These are phyloP conservation scores for Malthinus seriepunctatus DNA, from an alignment of 2,888 invertebrate species.

Conservation along the genomic window DNA sequence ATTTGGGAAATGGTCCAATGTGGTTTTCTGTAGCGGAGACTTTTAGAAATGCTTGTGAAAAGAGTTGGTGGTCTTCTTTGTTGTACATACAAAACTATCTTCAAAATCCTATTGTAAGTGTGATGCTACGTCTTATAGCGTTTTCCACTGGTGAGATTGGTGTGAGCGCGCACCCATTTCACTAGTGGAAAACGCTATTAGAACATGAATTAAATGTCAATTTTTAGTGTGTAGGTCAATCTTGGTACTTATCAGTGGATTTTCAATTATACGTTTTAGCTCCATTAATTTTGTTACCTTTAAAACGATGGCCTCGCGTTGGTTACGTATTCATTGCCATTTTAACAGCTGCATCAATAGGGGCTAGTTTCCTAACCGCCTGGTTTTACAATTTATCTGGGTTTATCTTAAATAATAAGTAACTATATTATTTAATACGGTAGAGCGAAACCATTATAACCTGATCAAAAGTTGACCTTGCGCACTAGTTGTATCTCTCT, in stretches of 20 bases:
- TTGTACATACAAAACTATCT: neutral
- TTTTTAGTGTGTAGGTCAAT: neutral
- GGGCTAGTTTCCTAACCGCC: neutral
- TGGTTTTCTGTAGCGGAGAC: constrained; percentile 10
- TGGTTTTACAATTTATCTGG: neutral
- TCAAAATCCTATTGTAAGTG: no score
- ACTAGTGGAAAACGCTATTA: no score
- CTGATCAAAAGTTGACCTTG: no score
- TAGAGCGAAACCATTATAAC: no score
- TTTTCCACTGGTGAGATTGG: no score
- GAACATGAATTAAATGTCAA: no score
- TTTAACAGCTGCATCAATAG: neutral
- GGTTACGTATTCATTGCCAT: neutral
- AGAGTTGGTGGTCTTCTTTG: neutral
- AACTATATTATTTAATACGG: neutral
- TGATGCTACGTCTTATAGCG: no score
- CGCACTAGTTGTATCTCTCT: no score
- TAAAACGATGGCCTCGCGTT: neutral
- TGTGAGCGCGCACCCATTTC: no score
- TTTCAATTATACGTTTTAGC: neutral
- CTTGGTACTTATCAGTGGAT: neutral
- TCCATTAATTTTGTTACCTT: constrained; percentile 1
- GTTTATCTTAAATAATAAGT: neutral
- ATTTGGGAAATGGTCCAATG: constrained; percentile 44
- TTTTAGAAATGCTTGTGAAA: constrained; percentile 25